Base-by-base conservation (phyloP, 2,113 vertebrate genomes). In the Sciurus niger region DNA sequence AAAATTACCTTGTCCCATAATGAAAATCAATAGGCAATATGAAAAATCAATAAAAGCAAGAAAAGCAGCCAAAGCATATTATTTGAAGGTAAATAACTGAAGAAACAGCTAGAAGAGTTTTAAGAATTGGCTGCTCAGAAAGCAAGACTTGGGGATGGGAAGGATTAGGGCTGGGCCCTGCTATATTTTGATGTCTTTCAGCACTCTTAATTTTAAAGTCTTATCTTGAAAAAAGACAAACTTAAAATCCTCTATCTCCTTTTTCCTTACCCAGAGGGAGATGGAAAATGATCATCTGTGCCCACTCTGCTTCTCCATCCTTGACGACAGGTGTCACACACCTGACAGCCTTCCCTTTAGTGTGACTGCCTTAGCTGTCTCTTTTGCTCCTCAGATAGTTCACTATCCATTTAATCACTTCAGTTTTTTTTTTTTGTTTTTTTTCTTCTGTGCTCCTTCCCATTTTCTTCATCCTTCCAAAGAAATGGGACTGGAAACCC, bases 21-120 rank as follows among this genome's bases (percentile, higher is more conserved):
- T 86, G 77, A 82, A 87, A 87, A 87, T 48, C 53, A 86, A 73
- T 58, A 53, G 34, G 74, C 34, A 70, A 76, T 84, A 83, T 20
- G 51, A 92, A 91, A 94, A 58, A 85, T 85, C 79, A 77, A 32
- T 65, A 40, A 86, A 67, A 58, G 65, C 68, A 55, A 87, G 53
- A 83, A 55, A 63, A 67, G 18, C 17, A 89, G 24, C 68, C 30
- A 22, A 94, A 90, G 51, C 53, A 77, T 82, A 92, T 96, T 46
- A 84, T 84, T 76, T 58, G 77, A 65, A 72, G 67, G 58, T 24
- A 82, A 85, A 85, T 46, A 90, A 74, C 34, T 48, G n/a, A 86
- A 88, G n/a, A 92, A 51, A 73, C 3, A 48, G 46, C 37, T 73
- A n/a, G 51, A 65, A 74, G n/a, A 74, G 12, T 86, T 89, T 40